These are phyloP conservation scores for Microctenopoma steveboyesi DNA, from an alignment of 2,797 vertebrate genomes.

Conservation along the genomic window DNA sequence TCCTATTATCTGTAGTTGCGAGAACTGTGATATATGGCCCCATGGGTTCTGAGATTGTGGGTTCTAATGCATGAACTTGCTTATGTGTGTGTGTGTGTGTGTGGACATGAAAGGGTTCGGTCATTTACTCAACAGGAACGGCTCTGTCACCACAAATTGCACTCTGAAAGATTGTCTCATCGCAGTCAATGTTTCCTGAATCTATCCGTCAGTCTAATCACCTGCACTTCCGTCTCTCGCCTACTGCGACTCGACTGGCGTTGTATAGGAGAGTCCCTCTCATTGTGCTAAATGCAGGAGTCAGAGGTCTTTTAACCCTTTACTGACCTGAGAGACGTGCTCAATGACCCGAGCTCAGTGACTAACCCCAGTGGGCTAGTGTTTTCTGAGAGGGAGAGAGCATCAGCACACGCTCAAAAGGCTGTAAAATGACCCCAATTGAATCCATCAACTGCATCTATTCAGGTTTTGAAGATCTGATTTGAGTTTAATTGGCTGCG, in stretches of 20 bases:
- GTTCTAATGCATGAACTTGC: constrained; percentile 38
- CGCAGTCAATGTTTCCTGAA: constrained; percentile 8
- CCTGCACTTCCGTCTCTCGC: constrained; percentile 29
- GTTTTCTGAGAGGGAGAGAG: constrained; percentile 19
- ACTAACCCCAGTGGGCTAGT: constrained; percentile 10
- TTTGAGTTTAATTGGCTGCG: not conserved
- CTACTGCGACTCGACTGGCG: constrained; percentile 29
- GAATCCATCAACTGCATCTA: constrained; percentile 10
- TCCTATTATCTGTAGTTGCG: constrained; percentile 80
- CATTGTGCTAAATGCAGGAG: constrained; percentile 54
- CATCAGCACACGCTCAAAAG: constrained; percentile 33
- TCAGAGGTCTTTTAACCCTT: constrained; percentile 60
- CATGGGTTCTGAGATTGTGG: constrained; percentile 60
- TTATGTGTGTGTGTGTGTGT: constrained; percentile 26
- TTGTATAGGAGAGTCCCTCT: constrained; percentile 27
- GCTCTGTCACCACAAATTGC: constrained; percentile 34
- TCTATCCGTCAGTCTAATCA: constrained; percentile 45
- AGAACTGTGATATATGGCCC: constrained; percentile 75
- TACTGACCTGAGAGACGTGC: constrained; percentile 27
- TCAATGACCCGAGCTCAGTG: constrained; percentile 53
- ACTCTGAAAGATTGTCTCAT: constrained; percentile 45
- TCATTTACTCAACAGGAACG: constrained; percentile 54
- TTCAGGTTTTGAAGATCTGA: not conserved
- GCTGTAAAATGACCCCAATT: constrained; percentile 32
- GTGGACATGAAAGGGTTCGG: constrained; percentile 36